Base-by-base conservation (phyloP, 2,888 invertebrate species). In the Drosophila siamana region DNA sequence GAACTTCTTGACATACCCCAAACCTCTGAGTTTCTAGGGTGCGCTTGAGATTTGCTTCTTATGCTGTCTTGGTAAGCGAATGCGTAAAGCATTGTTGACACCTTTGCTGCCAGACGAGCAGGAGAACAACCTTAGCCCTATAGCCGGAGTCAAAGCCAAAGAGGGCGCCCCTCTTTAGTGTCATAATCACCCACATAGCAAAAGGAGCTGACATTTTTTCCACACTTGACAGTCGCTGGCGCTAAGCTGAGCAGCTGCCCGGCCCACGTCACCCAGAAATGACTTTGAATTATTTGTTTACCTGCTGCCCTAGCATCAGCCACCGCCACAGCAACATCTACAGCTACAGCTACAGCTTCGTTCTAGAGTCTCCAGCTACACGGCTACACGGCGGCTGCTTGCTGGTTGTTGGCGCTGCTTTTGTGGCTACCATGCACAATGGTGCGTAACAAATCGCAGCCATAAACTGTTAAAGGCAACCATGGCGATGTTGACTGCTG, bases 201-300 rank as follows among this genome's bases (percentile, higher is more conserved):
- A 44, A 67, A 57, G 69, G 54, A 70, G 62, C 72, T 78, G 74
- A 77, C 72, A 80, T 69, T 79, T 83, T 82, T 73, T 72, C 51
- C 74, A 75, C 81, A 70, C 70, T 80, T 74, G 79, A 59, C 65
- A 66, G 33, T 59, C n/a, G 5, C 47, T 40, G 50, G 50, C 52
- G 41, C 50, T 55, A 41, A 59, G 64, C 46, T 66, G 55, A 55
- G 55, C 60, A 80, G 75, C 64, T 78, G 81, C 48, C 51, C 51
- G 55, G 61, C 61, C 72, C 69, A 72, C 83, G 79, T 81, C 84
- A 68, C 75, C 57, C 68, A 75, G 86, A 75, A 84, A 84, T 82
- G 86, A 82, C 86, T 85, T 85, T 86, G 85, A 86, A 85, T 86
- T 86, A 86, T 86, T 86, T 86, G 85, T 86, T 86, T 86, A 86